These are phyloP conservation scores for Globicephala melas DNA, from an alignment of 2,113 vertebrate species.

Conservation along the genomic window DNA sequence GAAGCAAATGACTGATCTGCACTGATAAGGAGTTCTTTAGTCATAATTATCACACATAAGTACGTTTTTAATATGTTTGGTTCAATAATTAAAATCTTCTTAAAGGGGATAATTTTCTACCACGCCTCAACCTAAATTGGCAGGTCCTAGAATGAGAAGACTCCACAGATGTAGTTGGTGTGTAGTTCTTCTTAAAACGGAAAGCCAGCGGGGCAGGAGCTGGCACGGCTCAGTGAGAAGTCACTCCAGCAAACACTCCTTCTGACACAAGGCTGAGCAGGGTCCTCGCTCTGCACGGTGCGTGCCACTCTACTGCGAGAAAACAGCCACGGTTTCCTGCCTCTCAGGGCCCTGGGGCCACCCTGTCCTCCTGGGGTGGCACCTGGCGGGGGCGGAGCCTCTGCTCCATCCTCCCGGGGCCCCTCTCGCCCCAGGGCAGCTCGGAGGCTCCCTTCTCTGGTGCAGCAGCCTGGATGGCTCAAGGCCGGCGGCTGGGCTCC, in stretches of 20 bases:
- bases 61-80: neutral
- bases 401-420: too few species aligned
- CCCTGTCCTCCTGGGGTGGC: neutral
- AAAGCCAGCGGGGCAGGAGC: neutral
- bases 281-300: accelerated
- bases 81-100: constrained; percentile 15
- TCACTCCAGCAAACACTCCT: accelerated
- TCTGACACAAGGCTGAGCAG: accelerated
- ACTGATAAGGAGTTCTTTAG: neutral
- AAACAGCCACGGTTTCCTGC: neutral
- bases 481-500: neutral
- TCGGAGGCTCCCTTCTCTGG: neutral
- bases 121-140: neutral
- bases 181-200: neutral
- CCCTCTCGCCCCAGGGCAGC: accelerated
- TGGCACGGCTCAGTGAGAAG: accelerated
- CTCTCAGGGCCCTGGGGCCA: neutral
- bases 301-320: neutral
- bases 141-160: neutral
- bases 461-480: neutral
- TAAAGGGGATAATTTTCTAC: neutral
- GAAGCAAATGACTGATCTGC: neutral
- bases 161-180: accelerated
- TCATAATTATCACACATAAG: neutral
- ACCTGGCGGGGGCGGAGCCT: neutral